phyloP scores from a whole-genome alignment of 2,888 invertebrate species.

The Drosophila anceps region DNA sequence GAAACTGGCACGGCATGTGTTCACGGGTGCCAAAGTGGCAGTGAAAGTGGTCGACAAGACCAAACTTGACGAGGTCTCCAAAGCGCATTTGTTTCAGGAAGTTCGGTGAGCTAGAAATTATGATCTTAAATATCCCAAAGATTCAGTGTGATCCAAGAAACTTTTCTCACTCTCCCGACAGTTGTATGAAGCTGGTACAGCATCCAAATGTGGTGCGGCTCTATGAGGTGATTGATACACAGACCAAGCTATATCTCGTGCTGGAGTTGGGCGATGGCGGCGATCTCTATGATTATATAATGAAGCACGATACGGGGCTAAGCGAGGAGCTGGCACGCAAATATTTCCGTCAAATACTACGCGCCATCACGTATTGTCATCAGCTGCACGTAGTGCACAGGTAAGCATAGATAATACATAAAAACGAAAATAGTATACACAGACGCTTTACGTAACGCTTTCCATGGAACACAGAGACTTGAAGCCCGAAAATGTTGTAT shows the following conservation, averaged over 20 bases:
- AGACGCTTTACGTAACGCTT: constrained; percentile 59
- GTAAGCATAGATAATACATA: constrained; percentile 61
- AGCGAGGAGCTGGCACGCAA: constrained; percentile 93
- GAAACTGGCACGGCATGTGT: constrained; percentile 98
- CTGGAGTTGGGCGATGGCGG: constrained; percentile 99
- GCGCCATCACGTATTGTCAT: constrained; percentile 99
- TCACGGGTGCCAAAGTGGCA: constrained; percentile 99
- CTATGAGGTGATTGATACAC: constrained; percentile 99
- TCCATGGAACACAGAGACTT: constrained; percentile 89
- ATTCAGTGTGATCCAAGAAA: not conserved
- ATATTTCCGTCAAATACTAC: constrained; percentile 98
- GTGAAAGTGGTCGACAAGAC: constrained; percentile 99
- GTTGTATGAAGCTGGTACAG: constrained; percentile 99
- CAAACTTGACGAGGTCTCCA: constrained; percentile 97
- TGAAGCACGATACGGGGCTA: constrained; percentile 96
- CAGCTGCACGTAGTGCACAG: constrained; percentile 90
- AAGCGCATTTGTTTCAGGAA: constrained; percentile 98
- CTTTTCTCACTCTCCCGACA: constrained; percentile 61
- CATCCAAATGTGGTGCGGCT: constrained; percentile 99
- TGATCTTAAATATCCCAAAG: constrained; percentile 8
- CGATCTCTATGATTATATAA: constrained; percentile 99
- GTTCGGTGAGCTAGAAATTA: constrained; percentile 86
- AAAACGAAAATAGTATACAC: not conserved
- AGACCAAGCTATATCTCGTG: constrained; percentile 98
- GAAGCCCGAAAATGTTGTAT: constrained; percentile 99